These are phyloP conservation scores for Cyphomyrus discorhynchus DNA, from an alignment of 2,113 vertebrate species.

Conservation along the genomic window DNA sequence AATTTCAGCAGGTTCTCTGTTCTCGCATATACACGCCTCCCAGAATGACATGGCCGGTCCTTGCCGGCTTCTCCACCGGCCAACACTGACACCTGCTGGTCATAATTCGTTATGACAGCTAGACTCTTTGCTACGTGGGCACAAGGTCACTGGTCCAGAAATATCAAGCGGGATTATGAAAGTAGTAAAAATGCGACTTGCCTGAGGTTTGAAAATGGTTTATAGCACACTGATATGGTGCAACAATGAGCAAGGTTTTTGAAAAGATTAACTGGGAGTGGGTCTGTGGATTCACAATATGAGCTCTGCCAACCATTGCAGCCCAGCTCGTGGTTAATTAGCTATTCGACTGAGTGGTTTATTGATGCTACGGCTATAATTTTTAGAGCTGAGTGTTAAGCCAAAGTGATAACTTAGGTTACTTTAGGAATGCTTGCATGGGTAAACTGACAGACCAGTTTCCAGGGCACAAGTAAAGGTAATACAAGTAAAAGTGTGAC, in stretches of 20 bases:
- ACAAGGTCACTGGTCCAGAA: not conserved
- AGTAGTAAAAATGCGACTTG: not conserved
- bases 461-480: not conserved
- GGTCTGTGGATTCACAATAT: not conserved
- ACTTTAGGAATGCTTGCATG: not conserved
- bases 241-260: not conserved
- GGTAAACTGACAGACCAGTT: not conserved
- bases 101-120: too few relatives aligned
- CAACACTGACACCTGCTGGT: constrained; percentile 43
- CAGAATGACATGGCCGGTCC: not conserved
- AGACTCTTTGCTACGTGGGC: not conserved
- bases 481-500: not conserved
- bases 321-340: not conserved
- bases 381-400: not conserved
- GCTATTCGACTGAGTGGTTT: not conserved
- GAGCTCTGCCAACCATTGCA: not conserved
- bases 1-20: not conserved
- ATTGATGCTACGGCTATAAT: not conserved
- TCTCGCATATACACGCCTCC: not conserved
- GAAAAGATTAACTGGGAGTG: not conserved
- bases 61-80: not conserved
- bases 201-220: not conserved
- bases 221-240: not conserved
- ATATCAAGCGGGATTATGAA: not conserved
- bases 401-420: not conserved